A percentile compares a stretch with the other conserved stretches of the same genome.
phyloP scores from a whole-genome alignment of 2,888 invertebrate genomes.

The Cephus sareptanus region DNA sequence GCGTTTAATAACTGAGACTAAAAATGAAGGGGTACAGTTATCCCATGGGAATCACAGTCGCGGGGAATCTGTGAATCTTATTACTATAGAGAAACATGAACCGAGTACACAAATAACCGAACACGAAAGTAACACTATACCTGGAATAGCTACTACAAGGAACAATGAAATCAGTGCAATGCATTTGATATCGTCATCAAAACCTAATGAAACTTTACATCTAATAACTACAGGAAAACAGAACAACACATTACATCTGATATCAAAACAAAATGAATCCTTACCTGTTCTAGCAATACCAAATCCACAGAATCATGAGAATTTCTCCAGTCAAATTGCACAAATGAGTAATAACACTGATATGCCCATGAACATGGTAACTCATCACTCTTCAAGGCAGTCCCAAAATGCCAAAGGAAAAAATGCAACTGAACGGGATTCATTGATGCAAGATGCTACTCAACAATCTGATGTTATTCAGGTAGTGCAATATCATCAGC shows the following conservation, averaged over 20 bases:
- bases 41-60: slow-evolving; percentile 16
- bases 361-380: slow-evolving; percentile 37
- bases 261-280: slow-evolving; percentile 55
- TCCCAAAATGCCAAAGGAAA: slow-evolving; percentile 16
- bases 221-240: slow-evolving; percentile 30
- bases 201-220: slow-evolving; percentile 34
- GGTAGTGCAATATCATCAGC: slow-evolving; percentile 42
- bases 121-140: slow-evolving; percentile 18
- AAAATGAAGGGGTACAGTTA: slow-evolving; percentile 23
- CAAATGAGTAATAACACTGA: slow-evolving; percentile 34
- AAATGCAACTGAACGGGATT: slow-evolving; percentile 9
- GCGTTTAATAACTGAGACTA: slow-evolving; percentile 37
- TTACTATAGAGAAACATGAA: slow-evolving; percentile 9
- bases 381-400: slow-evolving; percentile 28
- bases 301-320: slow-evolving; percentile 51
- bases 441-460: slow-evolving; percentile 28
- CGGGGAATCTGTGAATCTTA: background rate
- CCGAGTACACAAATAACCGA: background rate
- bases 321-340: slow-evolving; percentile 53
- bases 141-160: slow-evolving; percentile 22
- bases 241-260: slow-evolving; percentile 54
- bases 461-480: slow-evolving; percentile 38
- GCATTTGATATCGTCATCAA: slow-evolving; percentile 46
- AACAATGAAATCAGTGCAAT: slow-evolving; percentile 42
- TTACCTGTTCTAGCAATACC: slow-evolving; percentile 53